phyloP scores from a whole-genome alignment of 2,113 vertebrate species.

The Petaurus breviceps region DNA sequence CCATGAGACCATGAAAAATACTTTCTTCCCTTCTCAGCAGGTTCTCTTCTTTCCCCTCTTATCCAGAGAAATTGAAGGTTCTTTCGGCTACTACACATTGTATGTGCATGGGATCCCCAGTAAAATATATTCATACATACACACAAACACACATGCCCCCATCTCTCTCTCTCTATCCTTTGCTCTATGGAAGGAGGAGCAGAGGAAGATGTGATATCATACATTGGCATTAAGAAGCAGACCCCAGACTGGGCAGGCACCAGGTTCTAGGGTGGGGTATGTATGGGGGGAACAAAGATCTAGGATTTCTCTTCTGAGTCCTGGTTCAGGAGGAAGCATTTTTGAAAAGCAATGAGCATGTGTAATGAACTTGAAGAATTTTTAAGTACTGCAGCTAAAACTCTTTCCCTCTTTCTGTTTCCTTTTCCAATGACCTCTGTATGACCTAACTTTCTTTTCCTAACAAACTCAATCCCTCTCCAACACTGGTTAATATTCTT shows the following conservation, averaged over 20 bases:
- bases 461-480: background rate
- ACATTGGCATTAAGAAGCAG: background rate
- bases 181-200: background rate
- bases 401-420: background rate
- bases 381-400: background rate
- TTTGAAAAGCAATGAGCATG: background rate
- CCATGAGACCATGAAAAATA: background rate
- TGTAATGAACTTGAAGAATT: background rate
- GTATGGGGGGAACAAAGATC: background rate
- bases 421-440: background rate
- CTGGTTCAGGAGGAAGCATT: background rate
- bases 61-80: background rate
- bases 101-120: background rate
- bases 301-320: background rate
- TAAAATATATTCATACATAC: background rate
- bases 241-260: background rate
- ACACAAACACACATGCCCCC: too few species aligned
- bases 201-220: background rate
- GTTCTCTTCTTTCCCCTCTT: background rate
- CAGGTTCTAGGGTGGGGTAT: background rate
- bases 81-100: background rate
- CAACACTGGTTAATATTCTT: background rate
- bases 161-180: background rate
- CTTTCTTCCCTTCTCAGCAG: background rate
- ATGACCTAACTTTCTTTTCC: background rate